Evolutionary conservation across 2,888 invertebrate species (phyloP), one percentile per base, ranked within the genome.

Genomic region (Macrophya alboannulata): DNA sequence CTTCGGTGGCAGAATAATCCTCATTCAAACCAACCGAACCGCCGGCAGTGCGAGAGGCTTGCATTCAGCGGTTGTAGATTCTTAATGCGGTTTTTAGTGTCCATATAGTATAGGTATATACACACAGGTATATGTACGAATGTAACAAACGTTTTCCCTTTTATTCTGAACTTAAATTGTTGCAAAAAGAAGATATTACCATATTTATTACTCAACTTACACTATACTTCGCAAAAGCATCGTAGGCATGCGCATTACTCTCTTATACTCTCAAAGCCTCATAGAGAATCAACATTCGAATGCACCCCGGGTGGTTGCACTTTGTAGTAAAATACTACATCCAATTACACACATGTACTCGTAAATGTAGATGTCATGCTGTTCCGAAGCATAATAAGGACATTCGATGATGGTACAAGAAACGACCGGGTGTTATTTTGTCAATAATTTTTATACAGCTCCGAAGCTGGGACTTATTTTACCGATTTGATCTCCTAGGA

Each of bases 71-170:
- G 15, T 8, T 17, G 12, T 68, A 37, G 31, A 68, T 68, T 37
- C 37, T 68, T 68, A 68, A 68, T 68, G 68, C 37, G 68, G 68
- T 68, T 68, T 31, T 31, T 6, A 68, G 37, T 68, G 17, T 15
- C 48, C 9, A 48, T 31, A 25, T 25, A 21, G 25, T 25, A 68
- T 6, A 17, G 4, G 5, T 51, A 51, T 51, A 15, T 51, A 51
- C 17, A 31, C 3, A 31, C 31, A 31, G 1, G 1, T 31, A 31
- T 2, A 55, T 55, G 8, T 55, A 17, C 68, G 37, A 68, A 37
- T 37, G 68, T 68, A 68, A 68, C 68, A 37, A 68, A 17, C 37
- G 17, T 68, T 37, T 68, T 37, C 15, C 37, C 62, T 62, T 62
- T 62, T 12, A 62, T 62, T 4, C 4, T 0, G 9, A 25, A 4